Conservation (phyloP, 2,888 invertebrate species). For the Maniola hyperantus region DNA sequence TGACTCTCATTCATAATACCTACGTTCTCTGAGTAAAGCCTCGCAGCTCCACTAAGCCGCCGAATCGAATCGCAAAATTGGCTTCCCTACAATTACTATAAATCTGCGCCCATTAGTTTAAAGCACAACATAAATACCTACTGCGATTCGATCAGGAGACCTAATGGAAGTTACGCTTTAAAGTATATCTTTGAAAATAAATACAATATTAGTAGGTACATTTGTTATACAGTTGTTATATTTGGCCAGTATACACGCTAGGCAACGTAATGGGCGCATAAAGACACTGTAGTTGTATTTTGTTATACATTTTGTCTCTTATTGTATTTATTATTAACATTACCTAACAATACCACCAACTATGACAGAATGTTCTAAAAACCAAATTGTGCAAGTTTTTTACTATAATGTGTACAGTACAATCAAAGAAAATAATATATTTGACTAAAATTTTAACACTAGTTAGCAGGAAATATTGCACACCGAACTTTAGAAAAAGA, state of each 20-base stretch:
- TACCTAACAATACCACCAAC: background rate
- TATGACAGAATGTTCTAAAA: slow-evolving; percentile 2
- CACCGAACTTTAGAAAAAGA: too few species aligned
- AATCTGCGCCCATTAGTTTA: too few species aligned
- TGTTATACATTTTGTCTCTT: background rate
- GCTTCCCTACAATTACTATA: background rate
- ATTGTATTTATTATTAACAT: slow-evolving; percentile 1
- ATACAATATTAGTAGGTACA: too few species aligned
- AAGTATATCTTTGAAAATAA: too few species aligned
- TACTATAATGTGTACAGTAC: background rate
- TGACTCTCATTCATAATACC: background rate
- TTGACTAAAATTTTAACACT: background rate
- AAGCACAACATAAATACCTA: too few species aligned
- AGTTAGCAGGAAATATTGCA: too few species aligned
- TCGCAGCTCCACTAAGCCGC: background rate
- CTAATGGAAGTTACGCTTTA: too few species aligned
- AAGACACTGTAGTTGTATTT: background rate
- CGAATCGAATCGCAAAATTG: background rate
- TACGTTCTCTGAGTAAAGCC: background rate
- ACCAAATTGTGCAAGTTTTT: background rate
- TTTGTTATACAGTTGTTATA: background rate
- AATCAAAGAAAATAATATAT: background rate
- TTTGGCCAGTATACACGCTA: background rate
- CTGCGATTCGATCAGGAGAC: too few species aligned
- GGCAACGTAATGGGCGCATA: background rate